A percentile compares a stretch with the other conserved stretches of the same genome.
Evolutionary conservation across 2,113 vertebrate genomes (phyloP).

Genomic region (Entelurus aequoreus): DNA sequence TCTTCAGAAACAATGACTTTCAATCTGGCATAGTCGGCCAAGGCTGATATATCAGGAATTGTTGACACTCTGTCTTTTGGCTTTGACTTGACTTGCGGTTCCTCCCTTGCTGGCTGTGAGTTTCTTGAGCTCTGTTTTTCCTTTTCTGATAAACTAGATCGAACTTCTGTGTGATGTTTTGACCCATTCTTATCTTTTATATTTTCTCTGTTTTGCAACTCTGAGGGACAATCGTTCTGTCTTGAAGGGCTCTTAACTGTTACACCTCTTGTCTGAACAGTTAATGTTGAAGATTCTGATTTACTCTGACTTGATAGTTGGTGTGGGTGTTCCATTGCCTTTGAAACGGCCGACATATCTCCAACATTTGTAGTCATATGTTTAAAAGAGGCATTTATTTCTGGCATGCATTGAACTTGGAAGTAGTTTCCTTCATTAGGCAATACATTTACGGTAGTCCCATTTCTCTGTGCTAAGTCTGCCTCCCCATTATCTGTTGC

Average conservation of each 20-base stretch:
- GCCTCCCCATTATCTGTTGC: slow-evolving; percentile 23
- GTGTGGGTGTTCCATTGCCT: slow-evolving; percentile 18
- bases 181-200: slow-evolving; percentile 12
- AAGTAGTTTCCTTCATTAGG: slow-evolving; percentile 49
- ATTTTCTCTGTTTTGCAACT: slow-evolving; percentile 21
- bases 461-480: slow-evolving; percentile 13
- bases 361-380: slow-evolving; percentile 9
- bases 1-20: slow-evolving; percentile 68
- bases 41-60: slow-evolving; percentile 62
- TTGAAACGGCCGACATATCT: slow-evolving; percentile 12
- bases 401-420: slow-evolving; percentile 47
- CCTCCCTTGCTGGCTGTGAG: slow-evolving; percentile 11
- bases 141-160: slow-evolving; percentile 15
- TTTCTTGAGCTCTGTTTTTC: slow-evolving; percentile 28
- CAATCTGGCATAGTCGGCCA: slow-evolving; percentile 67
- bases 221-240: slow-evolving; percentile 14
- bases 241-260: slow-evolving; percentile 31
- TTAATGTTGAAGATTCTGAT: slow-evolving; percentile 19
- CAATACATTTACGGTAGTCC: slow-evolving; percentile 9
- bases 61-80: slow-evolving; percentile 41
- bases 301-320: background rate
- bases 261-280: slow-evolving; percentile 13
- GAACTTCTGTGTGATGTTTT: slow-evolving; percentile 29
- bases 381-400: slow-evolving; percentile 9
- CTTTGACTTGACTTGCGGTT: slow-evolving; percentile 44